Conservation (phyloP, 2,888 invertebrate species). For the Ellobium chinense region DNA sequence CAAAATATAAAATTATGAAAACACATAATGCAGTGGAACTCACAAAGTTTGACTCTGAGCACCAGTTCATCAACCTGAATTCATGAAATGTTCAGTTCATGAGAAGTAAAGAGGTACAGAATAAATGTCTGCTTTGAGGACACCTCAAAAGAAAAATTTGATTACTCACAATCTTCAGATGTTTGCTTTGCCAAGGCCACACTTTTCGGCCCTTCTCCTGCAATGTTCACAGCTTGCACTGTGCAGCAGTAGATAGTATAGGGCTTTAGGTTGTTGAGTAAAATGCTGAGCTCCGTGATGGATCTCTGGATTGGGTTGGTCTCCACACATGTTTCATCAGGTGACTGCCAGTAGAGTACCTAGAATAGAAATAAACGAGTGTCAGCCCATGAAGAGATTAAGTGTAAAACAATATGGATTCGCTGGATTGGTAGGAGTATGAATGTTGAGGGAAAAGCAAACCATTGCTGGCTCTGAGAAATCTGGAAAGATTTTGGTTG, state of each 20-base stretch:
- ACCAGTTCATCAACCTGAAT: too few relatives aligned
- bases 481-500: too few relatives aligned
- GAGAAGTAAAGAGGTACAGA: too few relatives aligned
- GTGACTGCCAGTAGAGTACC: slow-evolving; percentile 45
- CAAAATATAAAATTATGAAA: neutral
- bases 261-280: slow-evolving; percentile 91
- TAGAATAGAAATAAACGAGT: too few relatives aligned
- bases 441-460: too few relatives aligned
- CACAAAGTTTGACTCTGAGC: neutral
- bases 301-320: slow-evolving; percentile 3
- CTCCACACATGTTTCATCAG: slow-evolving; percentile 9
- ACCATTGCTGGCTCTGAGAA: too few relatives aligned
- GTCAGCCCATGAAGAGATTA: too few relatives aligned
- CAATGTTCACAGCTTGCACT: slow-evolving; percentile 96
- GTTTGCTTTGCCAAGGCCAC: slow-evolving; percentile 88
- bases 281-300: slow-evolving; percentile 81
- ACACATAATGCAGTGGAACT: neutral
- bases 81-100: too few relatives aligned
- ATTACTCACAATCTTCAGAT: slow-evolving; percentile 81
- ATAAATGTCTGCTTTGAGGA: too few relatives aligned
- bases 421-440: too few relatives aligned
- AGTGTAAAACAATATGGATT: too few relatives aligned
- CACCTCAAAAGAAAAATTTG: neutral
- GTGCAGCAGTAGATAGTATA: slow-evolving; percentile 94
- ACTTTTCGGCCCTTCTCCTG: slow-evolving; percentile 96